Evolutionary conservation across 2,888 invertebrate species (phyloP).

Genomic region (Drosophila algonquin): DNA sequence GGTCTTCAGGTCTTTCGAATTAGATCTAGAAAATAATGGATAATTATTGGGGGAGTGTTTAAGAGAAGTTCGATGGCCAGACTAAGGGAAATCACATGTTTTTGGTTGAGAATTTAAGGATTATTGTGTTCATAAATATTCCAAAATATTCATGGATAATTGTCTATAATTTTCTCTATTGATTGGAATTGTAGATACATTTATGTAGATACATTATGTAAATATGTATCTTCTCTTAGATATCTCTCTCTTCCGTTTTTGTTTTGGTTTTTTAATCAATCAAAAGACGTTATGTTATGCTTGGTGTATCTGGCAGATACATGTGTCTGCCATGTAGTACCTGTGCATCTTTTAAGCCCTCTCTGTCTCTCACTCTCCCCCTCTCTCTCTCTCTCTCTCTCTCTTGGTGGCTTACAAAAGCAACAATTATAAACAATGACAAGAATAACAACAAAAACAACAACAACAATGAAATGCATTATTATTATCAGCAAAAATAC

Average conservation of each 20-base stretch:
- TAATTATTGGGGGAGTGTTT: neutral
- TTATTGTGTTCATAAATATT: neutral
- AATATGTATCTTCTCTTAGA: neutral
- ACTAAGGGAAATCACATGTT: neutral
- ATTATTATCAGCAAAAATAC: conserved; percentile 72
- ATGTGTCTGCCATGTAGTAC: conserved; percentile 31
- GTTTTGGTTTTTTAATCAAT: conserved; percentile 41
- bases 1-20: conserved; percentile 2
- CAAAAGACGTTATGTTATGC: conserved; percentile 17
- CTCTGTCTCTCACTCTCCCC: too few species aligned
- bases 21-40: neutral
- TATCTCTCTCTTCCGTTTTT: neutral
- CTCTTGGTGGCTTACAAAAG: conserved; percentile 25
- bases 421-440: conserved; percentile 73
- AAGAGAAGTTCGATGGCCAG: too few species aligned
- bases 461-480: conserved; percentile 67
- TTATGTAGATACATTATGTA: too few species aligned
- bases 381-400: conserved; percentile 6
- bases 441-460: conserved; percentile 40
- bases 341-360: conserved; percentile 43
- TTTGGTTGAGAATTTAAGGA: neutral
- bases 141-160: neutral
- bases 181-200: neutral
- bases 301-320: conserved; percentile 19
- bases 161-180: too few species aligned